Conservation (phyloP, 2,888 invertebrate species). For the Amblyjoppa proteus region DNA sequence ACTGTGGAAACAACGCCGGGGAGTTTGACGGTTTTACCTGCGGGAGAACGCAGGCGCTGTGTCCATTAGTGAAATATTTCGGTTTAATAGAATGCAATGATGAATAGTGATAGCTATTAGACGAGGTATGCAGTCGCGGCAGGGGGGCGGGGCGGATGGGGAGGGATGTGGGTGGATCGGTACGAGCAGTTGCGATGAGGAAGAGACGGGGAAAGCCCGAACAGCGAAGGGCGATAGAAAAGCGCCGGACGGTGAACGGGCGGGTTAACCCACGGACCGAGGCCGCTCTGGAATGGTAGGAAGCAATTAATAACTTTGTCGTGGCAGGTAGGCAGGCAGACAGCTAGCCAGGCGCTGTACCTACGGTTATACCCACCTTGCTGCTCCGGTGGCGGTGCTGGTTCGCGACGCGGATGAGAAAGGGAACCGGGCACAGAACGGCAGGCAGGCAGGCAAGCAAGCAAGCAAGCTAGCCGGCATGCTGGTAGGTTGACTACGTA, state of each 20-base stretch:
- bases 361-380: conserved; percentile 42
- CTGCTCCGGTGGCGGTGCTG: conserved; percentile 46
- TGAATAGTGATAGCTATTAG: conserved; percentile 77
- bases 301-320: conserved; percentile 84
- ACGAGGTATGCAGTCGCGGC: conserved; percentile 59
- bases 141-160: not conserved
- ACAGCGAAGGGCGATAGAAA: conserved; percentile 66
- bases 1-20: conserved; percentile 34
- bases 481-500: conserved; percentile 60
- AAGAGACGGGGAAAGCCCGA: conserved; percentile 46
- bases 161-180: conserved; percentile 9
- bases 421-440: conserved; percentile 63
- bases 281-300: conserved; percentile 79
- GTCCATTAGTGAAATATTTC: conserved; percentile 71
- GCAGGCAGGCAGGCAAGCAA: conserved; percentile 64
- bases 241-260: conserved; percentile 66
- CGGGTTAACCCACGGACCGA: conserved; percentile 74
- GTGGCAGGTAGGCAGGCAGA: conserved; percentile 79
- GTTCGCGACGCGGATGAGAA: conserved; percentile 54
- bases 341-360: conserved; percentile 62
- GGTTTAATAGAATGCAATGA: conserved; percentile 75
- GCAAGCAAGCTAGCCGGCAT: conserved; percentile 60
- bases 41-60: conserved; percentile 51
- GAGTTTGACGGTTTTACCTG: conserved; percentile 34
- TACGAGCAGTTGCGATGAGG: conserved; percentile 45